A percentile compares a stretch with the other conserved stretches of the same genome.
Evolutionary conservation across 2,888 invertebrate species (phyloP).

Genomic region (Lepidocyrtoides sp.): DNA sequence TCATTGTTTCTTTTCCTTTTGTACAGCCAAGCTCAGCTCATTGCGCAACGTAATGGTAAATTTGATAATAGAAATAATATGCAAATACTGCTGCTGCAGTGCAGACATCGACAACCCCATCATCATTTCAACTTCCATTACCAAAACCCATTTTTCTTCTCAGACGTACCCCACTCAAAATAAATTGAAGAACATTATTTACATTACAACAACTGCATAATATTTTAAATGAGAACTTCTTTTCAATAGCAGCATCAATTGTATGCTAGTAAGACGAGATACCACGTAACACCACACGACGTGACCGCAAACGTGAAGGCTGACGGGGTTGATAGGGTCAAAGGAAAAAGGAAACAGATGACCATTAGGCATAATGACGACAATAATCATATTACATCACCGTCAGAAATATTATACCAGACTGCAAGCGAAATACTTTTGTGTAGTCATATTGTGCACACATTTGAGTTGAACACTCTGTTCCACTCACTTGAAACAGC

Average conservation of each 20-base stretch:
- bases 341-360: conserved; percentile 11
- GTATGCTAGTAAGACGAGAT: background rate
- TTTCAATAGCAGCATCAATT: background rate
- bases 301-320: background rate
- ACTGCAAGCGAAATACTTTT: background rate
- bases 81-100: too few species aligned
- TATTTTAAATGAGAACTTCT: background rate
- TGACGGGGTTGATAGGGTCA: background rate
- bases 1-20: background rate
- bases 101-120: background rate
- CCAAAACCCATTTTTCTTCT: conserved; percentile 53
- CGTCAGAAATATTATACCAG: background rate
- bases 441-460: conserved; percentile 11
- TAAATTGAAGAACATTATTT: conserved; percentile 19
- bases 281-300: background rate
- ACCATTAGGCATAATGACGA: background rate
- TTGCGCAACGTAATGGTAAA: conserved; percentile 37
- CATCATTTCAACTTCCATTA: conserved; percentile 6
- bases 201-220: conserved; percentile 22
- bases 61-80: too few species aligned
- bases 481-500: background rate
- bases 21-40: background rate
- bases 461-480: background rate
- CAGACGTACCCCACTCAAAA: background rate
- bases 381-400: conserved; percentile 1